These are phyloP conservation scores for Dolichopus griseipennis DNA, from an alignment of 2,888 invertebrate genomes.

Conservation along the genomic window DNA sequence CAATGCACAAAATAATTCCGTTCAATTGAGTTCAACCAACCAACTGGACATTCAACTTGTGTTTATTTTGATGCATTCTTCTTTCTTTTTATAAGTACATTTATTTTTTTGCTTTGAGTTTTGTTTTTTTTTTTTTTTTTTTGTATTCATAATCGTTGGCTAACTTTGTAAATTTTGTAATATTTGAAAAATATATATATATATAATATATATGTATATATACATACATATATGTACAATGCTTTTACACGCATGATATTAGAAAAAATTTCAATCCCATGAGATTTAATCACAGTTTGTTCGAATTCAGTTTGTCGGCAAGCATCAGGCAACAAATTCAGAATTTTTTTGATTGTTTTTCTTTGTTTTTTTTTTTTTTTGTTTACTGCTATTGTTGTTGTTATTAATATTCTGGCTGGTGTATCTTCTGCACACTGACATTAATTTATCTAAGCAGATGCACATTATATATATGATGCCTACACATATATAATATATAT, in stretches of 20 bases:
- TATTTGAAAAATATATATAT: not conserved
- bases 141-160: not conserved
- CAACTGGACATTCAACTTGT: constrained; percentile 1
- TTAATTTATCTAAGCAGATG: not conserved
- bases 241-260: constrained; percentile 1
- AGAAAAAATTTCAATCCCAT: not conserved
- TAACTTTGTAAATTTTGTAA: not conserved
- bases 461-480: no score
- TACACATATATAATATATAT: no score
- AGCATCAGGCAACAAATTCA: not conserved
- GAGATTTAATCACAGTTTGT: not conserved
- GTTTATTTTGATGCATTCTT: not conserved
- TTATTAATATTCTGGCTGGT: not conserved
- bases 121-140: not conserved
- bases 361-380: not conserved
- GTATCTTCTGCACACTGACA: not conserved
- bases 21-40: not conserved
- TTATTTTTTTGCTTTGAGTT: not conserved
- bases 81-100: not conserved
- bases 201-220: no score
- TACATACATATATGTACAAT: not conserved
- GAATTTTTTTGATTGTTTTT: not conserved
- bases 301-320: no score
- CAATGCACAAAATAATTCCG: not conserved
- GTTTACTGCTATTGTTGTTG: no score